Evolutionary conservation across 2,113 vertebrate species (phyloP).

Genomic region (Gasterosteus aculeatus): DNA sequence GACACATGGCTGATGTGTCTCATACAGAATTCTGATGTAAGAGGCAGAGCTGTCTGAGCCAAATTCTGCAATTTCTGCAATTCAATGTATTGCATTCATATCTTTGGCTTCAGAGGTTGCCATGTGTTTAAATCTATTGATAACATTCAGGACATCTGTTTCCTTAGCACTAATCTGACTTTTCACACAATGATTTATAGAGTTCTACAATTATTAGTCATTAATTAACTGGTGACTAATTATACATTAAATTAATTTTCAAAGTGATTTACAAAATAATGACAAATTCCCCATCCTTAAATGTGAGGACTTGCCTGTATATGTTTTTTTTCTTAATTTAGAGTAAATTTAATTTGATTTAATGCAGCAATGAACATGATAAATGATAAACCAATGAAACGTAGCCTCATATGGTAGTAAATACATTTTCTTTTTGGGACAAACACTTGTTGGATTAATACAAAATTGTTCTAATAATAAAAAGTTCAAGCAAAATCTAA

Average conservation of each 20-base stretch:
- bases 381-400: neutral
- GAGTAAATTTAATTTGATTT: neutral
- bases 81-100: neutral
- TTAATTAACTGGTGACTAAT: neutral
- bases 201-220: neutral
- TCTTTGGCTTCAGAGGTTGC: neutral
- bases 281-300: neutral
- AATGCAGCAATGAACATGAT: neutral
- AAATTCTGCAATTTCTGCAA: neutral
- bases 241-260: neutral
- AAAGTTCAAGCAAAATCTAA: neutral
- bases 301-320: neutral
- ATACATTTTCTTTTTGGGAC: neutral
- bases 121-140: neutral
- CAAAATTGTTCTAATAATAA: neutral
- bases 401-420: neutral
- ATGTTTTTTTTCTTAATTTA: neutral
- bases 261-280: neutral
- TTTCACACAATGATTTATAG: neutral
- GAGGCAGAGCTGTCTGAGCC: constrained; percentile 10
- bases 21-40: constrained; percentile 11
- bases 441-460: neutral
- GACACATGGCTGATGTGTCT: constrained; percentile 32
- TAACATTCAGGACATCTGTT: neutral
- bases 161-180: neutral